Evolutionary conservation across 2,888 invertebrate species (phyloP), one percentile per base, ranked within the genome.

Genomic region (Trachelus stipa): DNA sequence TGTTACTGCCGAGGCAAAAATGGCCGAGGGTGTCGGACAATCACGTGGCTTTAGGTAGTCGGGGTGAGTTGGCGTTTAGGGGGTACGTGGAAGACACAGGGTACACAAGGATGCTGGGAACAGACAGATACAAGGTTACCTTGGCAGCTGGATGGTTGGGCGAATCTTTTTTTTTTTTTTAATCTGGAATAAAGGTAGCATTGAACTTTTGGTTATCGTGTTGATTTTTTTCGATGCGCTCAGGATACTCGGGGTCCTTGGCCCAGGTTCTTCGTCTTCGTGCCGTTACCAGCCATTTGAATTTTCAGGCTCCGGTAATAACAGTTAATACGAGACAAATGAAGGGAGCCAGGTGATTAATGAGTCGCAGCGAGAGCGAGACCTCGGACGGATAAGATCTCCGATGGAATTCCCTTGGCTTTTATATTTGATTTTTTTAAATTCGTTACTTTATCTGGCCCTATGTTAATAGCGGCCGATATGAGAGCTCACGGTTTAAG

Each of bases 361-460:
- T 90, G 90, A 90, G 89, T 89, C 90, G 76, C 76, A 83, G 86
- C 84, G 84, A 88, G 88, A 89, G 89, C 88, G 87, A 88, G 88
- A 88, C 88, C 87, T 87, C 87, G 85, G 78, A 84, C 83, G 89
- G 91, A 91, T 91, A 91, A 91, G 88, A 91, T 91, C 91, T 90
- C 88, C 88, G 89, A 89, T 90, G 91, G 91, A 91, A 91, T 91
- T 91, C 90, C 87, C 90, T 88, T 85, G 85, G 88, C 90, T 90
- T 90, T 90, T 90, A 90, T 90, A 90, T 90, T 90, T 87, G 88
- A 89, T 90, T 90, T 90, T 90, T 90, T 90, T 88, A 90, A 90
- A 90, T 90, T 90, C 89, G 90, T 90, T 90, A 89, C 89, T 90
- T 90, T 90, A 90, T 89, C 90, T 90, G 88, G 88, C 87, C 87